Base-by-base conservation (phyloP, 1,140 invertebrate species). In the Chrysopa pallens region DNA sequence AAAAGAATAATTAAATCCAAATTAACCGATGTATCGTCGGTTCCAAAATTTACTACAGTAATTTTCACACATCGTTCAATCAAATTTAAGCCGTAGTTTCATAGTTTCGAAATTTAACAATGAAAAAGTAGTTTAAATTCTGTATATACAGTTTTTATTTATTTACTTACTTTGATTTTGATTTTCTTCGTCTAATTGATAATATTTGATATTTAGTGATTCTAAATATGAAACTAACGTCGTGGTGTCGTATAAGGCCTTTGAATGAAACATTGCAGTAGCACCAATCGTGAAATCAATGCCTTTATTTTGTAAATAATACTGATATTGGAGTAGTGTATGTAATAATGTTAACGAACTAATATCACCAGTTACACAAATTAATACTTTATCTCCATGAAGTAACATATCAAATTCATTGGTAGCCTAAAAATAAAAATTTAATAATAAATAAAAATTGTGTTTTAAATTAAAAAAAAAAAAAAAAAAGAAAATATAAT, bases 401-500 rank as follows among this genome's bases (percentile, higher is more conserved):
- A 74, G 67, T 12, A 94, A 77, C 88, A 93, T 93, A 13, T 77
- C 71, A 59, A 80, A 88, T 51, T 88, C 81, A 44, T 80, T 73
- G 12, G 92, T 67, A 1, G 84, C 85, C 73, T 82, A 57, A 6
- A 62, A 58, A 38, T 45, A 33, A 43, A 12, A 47, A 23, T 14
- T 27, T 38, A 47, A 42, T 40, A 44, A 41, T 6, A 36, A 29
- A 28, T 14, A 37, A n/a, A n/a, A n/a, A n/a, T n/a, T n/a, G n/a
- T n/a, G n/a, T n/a, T n/a, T n/a, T n/a, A n/a, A n/a, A n/a, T n/a
- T n/a, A n/a, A n/a, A n/a, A n/a, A n/a, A n/a, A n/a, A n/a, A n/a
- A n/a, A n/a, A n/a, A n/a, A n/a, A n/a, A n/a, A n/a, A n/a, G n/a
- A n/a, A n/a, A n/a, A n/a, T n/a, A n/a, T n/a, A n/a, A n/a, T n/a